Conservation (phyloP, 2,797 vertebrate genomes). For the Holocentrus rufus region DNA sequence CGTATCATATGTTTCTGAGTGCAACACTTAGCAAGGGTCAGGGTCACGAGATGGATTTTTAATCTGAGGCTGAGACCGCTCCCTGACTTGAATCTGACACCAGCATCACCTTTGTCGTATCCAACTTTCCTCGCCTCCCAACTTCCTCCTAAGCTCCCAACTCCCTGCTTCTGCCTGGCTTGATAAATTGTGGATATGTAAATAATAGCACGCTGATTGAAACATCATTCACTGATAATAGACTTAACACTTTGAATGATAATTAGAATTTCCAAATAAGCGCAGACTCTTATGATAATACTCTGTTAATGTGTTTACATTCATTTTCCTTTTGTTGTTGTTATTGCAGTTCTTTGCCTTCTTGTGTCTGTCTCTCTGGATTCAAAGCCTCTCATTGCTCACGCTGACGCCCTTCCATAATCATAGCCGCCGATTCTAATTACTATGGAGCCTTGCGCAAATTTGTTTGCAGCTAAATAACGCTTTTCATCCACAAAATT, state of each 20-base stretch:
- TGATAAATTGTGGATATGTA: conserved; percentile 22
- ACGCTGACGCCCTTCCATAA: conserved; percentile 54
- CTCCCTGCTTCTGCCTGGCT: not conserved
- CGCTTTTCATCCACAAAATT: conserved; percentile 79
- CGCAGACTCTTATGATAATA: conserved; percentile 38
- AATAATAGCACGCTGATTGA: conserved; percentile 27
- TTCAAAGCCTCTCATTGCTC: conserved; percentile 64
- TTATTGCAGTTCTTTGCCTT: conserved; percentile 47
- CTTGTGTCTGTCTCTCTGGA: conserved; percentile 36
- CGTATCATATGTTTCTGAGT: not conserved
- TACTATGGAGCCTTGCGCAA: conserved; percentile 60
- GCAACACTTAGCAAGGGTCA: not conserved
- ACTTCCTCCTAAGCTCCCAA: conserved; percentile 8
- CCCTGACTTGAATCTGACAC: not conserved
- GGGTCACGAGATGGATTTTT: not conserved
- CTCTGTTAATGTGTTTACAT: conserved; percentile 58
- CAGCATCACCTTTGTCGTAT: not conserved
- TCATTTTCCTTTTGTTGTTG: conserved; percentile 49
- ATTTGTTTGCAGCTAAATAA: conserved; percentile 71
- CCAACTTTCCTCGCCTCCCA: conserved; percentile 11
- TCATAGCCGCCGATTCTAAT: conserved; percentile 71
- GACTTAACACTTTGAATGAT: conserved; percentile 42
- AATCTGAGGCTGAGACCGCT: not conserved
- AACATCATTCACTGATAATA: conserved; percentile 29
- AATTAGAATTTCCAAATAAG: conserved; percentile 59